Base-by-base conservation (phyloP, 2,888 invertebrate genomes). In the Adineta ricciae region DNA sequence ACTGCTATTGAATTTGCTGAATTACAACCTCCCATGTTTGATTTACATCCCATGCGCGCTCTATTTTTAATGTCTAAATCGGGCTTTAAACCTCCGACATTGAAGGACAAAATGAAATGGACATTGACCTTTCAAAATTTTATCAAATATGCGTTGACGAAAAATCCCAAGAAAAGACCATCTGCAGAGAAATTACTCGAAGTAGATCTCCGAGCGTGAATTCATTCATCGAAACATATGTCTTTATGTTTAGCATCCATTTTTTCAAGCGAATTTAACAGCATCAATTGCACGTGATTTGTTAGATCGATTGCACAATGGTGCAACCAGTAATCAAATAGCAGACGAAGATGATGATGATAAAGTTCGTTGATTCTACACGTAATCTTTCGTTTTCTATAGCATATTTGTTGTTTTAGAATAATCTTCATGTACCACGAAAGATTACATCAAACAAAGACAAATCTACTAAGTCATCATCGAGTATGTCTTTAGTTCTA, bases 1-100 rank as follows among this genome's bases (percentile, higher is more conserved):
- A 99, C 99, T 73, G 95, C 98, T 86, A 99, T 99, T 88, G 99
- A 99, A 92, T 92, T 99, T 88, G 99, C 98, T 1, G 99, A 99
- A 90, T 92, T 98, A 50, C 97, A 99, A 89, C 99, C 99, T 49
- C 99, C 99, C 0, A 97, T 98, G 96, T 99, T 98, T 92, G 98
- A 99, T 91, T 92, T 99, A 86, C 98, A 98, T 91, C 99, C 99
- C 0, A 97, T 97, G 96, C 90, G 97, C 88, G 97, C 96, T 36
- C 92, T 98, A 86, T 97, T 97, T 92, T 93, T 98, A 83, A 98
- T 99, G 98, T 96, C 98, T 73, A 98, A 98, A 92, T 96, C 96
- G 87, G 96, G 96, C 84, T 99, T 98, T 92, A 99, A 98, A 91
- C 96, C 98, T 73, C 98, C 99, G 16, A 94, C 94, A 88, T 92